Base-by-base conservation (phyloP, 2,888 invertebrate genomes). In the Magallana nippona region DNA sequence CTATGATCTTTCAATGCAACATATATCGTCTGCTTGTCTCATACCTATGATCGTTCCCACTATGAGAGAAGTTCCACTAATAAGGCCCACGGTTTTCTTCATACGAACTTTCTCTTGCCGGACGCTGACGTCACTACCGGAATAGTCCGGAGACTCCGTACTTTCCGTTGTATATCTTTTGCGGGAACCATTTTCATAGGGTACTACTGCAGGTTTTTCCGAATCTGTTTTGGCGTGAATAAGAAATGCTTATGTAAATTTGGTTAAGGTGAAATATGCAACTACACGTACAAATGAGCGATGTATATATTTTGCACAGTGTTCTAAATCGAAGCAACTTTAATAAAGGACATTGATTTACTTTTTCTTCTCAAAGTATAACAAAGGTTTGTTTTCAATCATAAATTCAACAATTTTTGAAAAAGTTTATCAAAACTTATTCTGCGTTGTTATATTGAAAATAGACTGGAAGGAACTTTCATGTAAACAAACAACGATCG, bases 31-130 rank as follows among this genome's bases (percentile, higher is more conserved):
- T 78, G 56, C n/a, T 78, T 2, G 11, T 55, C 15, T 32, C 88
- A 87, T 91, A 97, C 97, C 97, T 87, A 97, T 97, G 97, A 97
- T 97, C 2, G 97, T 97, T 78, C 97, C 97, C 27, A 97, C 95
- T 87, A 97, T 97, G 88, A 97, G 95, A 92, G 96, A 97, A 58
- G 97, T 95, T 15, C 97, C 97, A 78, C 97, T 97, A 92, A 97
- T 96, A 1, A 97, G 95, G 1, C 97, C 97, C 81, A 97, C 95
- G 93, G 97, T 96, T 88, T 97, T 95, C 93, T 90, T 88, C 86
- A 91, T 78, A 11, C 85, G 80, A 0, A 90, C 83, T 13, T 83
- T 84, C 55, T 88, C 88, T 10, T 82, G 79, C 11, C 62, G 81
- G 55, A 88, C 82, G n/a, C 83, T 81, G 17, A 83, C 62, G 15